phyloP scores from a whole-genome alignment of 2,888 invertebrate genomes.

The Cyaniris semiargus region DNA sequence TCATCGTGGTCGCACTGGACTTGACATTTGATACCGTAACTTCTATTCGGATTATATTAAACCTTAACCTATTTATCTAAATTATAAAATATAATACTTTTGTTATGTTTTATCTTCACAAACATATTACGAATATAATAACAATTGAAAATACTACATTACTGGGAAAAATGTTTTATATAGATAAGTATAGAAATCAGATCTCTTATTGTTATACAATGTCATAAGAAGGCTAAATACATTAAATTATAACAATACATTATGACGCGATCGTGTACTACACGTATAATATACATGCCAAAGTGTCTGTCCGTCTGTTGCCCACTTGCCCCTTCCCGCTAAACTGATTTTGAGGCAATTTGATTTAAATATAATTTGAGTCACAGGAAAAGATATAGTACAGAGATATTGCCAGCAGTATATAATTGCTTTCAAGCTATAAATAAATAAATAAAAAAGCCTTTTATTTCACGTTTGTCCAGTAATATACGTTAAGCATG shows the following conservation, averaged over 20 bases:
- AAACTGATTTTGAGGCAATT: no score
- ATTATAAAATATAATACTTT: constrained; percentile 4
- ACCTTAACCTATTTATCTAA: not conserved
- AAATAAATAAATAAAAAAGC: no score
- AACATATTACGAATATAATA: constrained; percentile 5
- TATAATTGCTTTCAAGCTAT: no score
- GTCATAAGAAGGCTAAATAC: constrained; percentile 20
- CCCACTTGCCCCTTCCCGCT: no score
- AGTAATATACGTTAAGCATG: no score
- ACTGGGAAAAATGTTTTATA: constrained; percentile 22
- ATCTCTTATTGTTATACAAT: constrained; percentile 15
- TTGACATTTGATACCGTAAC: not conserved
- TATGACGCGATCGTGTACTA: not conserved
- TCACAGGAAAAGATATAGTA: no score
- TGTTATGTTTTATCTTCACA: not conserved
- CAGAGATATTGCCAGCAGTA: no score
- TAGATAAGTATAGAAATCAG: constrained; percentile 23
- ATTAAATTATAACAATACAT: constrained; percentile 10
- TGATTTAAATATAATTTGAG: no score
- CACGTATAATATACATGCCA: not conserved
- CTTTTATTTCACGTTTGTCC: no score
- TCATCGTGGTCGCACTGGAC: not conserved
- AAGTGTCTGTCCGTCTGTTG: no score
- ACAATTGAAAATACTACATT: not conserved
- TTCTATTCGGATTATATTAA: not conserved